These are phyloP conservation scores for Drosophila dives DNA, from an alignment of 2,888 invertebrate genomes.

Conservation along the genomic window DNA sequence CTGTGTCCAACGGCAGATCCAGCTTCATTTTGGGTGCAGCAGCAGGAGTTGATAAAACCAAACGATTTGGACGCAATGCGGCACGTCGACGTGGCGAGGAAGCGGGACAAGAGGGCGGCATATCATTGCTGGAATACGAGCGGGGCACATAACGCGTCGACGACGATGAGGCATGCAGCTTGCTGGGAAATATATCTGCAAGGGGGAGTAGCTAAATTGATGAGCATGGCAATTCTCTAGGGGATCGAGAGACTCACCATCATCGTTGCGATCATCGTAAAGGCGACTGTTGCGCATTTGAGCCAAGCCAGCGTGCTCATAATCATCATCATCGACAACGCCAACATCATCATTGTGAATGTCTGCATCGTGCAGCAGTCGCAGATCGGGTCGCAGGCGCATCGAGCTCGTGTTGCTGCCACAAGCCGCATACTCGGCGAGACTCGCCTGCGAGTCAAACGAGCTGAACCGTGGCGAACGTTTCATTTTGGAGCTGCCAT, in stretches of 20 bases:
- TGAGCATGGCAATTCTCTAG: not conserved
- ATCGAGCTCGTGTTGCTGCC: constrained; percentile 28
- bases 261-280: constrained; percentile 69
- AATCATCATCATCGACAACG: constrained; percentile 53
- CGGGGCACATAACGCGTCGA: constrained; percentile 81
- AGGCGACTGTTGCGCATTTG: constrained; percentile 68
- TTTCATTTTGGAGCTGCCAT: constrained; percentile 83
- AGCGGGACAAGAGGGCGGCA: constrained; percentile 68
- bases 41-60: constrained; percentile 64
- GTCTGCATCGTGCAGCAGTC: constrained; percentile 41
- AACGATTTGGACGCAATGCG: constrained; percentile 71
- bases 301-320: constrained; percentile 60
- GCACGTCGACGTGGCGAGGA: constrained; percentile 62
- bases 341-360: constrained; percentile 10
- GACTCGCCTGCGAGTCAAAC: constrained; percentile 85
- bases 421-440: constrained; percentile 82
- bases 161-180: constrained; percentile 43
- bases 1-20: constrained; percentile 73
- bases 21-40: constrained; percentile 74
- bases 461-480: constrained; percentile 85
- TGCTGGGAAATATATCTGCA: constrained; percentile 65
- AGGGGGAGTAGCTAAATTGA: not conserved
- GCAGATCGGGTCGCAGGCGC: constrained; percentile 52
- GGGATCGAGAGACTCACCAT: constrained; percentile 47
- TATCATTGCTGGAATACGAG: constrained; percentile 85